Evolutionary conservation across 2,113 vertebrate species (phyloP), one percentile per base, ranked within the genome.

Genomic region (Phalacrocorax pelagicus): DNA sequence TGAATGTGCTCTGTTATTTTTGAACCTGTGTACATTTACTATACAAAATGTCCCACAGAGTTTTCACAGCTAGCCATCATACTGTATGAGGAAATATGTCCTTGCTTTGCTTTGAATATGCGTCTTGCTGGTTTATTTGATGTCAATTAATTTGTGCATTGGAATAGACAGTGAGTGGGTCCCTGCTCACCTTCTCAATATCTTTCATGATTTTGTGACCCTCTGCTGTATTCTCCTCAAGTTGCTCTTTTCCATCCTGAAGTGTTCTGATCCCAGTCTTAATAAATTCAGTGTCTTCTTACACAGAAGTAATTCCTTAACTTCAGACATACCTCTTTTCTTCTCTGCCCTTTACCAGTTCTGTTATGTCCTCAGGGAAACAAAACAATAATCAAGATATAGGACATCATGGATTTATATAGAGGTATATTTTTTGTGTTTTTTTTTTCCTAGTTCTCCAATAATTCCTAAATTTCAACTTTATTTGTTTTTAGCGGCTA

Each of bases 361-460:
- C 38, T 72, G 38, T 15, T 67, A 15, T 42, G 17, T 55, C 55
- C 44, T 62, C 26, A 32, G 27, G 22, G 18, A 58, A 90, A 47
- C 4, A 90, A 90, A 81, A 12, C 4, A 58, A 58, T 52, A 47
- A 44, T 72, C 15, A 88, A 58, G 34, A 72, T 38, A n/a, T 21
- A 61, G 10, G 8, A 1, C 15, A 29, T 58, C 15, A 15, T 26
- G 29, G 12, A 51, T 70, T 86, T 92, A 29, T 51, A 32, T 2
- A 30, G 24, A 54, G 1, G 6, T 24, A 26, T 49, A 8, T 36
- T 34, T n/a, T 32, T 20, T 12, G 3, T 11, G 2, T 1, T 14
- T 23, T 18, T 17, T 55, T 46, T 46, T 55, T 51, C 14, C 23
- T 7, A 21, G 8, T 63, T n/a, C 63, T 36, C 16, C 9, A 54